Evolutionary conservation across 2,888 invertebrate genomes (phyloP).

Genomic region (Thelaira solivaga): DNA sequence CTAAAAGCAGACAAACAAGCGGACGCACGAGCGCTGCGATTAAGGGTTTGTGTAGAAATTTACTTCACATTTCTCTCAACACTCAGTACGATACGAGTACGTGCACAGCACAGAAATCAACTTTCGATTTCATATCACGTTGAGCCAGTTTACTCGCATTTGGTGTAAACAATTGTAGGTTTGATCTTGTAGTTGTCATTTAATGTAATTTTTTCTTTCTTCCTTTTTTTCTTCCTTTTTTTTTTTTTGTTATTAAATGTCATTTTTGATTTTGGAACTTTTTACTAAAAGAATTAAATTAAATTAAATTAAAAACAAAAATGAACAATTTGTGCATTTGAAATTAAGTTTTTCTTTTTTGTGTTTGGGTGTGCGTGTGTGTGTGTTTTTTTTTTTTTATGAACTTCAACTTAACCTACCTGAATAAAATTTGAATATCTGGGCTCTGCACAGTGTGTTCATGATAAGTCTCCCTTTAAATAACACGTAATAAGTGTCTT

Average conservation of each 20-base stretch:
- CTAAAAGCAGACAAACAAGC: not conserved
- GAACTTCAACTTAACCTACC: constrained; percentile 58
- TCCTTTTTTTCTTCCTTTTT: too few relatives aligned
- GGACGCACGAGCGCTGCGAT: not conserved
- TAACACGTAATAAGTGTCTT: constrained; percentile 1
- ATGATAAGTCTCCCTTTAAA: constrained; percentile 18
- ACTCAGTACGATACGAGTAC: not conserved
- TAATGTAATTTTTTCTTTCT: not conserved
- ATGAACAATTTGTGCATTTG: not conserved
- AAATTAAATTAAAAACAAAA: not conserved
- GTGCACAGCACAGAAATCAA: constrained; percentile 34
- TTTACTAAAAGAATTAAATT: not conserved
- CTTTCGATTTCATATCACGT: constrained; percentile 63
- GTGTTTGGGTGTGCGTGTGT: not conserved
- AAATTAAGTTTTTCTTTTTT: too few relatives aligned
- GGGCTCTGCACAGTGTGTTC: constrained; percentile 6
- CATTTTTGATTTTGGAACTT: constrained; percentile 30
- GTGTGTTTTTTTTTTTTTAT: constrained; percentile 19
- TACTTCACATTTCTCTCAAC: constrained; percentile 15
- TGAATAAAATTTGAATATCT: too few relatives aligned
- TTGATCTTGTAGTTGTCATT: constrained; percentile 46
- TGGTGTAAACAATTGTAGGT: constrained; percentile 45
- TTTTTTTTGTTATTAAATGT: constrained; percentile 15
- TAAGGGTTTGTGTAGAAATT: constrained; percentile 58
- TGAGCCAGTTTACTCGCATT: constrained; percentile 57